A percentile compares a stretch with the other conserved stretches of the same genome.
These are phyloP conservation scores for Lithosia quadra DNA, from an alignment of 2,888 invertebrate species.

Conservation along the genomic window DNA sequence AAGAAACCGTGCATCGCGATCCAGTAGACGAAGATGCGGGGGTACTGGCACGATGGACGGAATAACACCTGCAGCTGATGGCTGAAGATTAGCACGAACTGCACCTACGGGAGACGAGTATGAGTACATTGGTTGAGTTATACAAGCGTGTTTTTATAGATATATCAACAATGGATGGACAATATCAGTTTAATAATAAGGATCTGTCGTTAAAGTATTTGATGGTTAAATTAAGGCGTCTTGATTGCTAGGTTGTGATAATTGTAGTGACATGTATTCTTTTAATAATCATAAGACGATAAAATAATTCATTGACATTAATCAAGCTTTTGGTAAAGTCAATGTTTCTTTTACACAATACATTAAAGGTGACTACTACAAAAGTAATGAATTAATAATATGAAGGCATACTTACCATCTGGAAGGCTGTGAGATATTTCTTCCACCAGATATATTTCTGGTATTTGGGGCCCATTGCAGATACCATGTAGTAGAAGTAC, in stretches of 20 bases:
- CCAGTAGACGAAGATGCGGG: constrained; percentile 96
- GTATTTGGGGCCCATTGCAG: constrained; percentile 97
- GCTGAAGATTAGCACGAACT: constrained; percentile 96
- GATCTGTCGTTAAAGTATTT: too few species aligned
- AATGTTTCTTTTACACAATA: too few species aligned
- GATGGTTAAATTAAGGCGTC: too few species aligned
- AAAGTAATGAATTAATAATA: background rate
- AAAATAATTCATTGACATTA: too few species aligned
- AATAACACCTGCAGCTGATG: constrained; percentile 97
- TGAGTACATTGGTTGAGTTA: background rate
- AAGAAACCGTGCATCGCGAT: constrained; percentile 97
- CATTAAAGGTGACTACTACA: background rate
- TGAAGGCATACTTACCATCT: constrained; percentile 90
- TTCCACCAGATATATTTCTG: constrained; percentile 99
- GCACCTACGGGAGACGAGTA: constrained; percentile 87
- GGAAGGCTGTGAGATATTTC: constrained; percentile 97
- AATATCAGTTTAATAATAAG: too few species aligned
- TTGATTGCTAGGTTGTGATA: too few species aligned
- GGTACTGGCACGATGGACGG: constrained; percentile 97
- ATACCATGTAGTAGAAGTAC: constrained; percentile 98
- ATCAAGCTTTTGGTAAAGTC: too few species aligned
- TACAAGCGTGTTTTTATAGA: background rate
- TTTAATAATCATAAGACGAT: too few species aligned
- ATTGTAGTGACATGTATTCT: too few species aligned
- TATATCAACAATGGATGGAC: too few species aligned